These are phyloP conservation scores for Allobates femoralis DNA, from an alignment of 2,797 vertebrate species.

Conservation along the genomic window DNA sequence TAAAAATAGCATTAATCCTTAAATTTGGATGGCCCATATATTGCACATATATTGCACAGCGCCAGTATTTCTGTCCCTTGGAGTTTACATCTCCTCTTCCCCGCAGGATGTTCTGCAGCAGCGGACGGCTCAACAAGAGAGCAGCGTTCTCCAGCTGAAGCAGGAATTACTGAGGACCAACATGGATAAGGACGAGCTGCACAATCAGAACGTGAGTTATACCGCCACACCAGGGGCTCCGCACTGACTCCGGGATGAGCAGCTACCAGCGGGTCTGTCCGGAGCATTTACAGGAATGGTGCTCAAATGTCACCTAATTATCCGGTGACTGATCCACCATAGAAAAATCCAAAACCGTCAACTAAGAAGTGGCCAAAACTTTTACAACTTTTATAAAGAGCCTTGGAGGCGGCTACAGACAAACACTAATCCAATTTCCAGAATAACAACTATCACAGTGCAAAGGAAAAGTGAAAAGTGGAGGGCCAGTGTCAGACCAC, in stretches of 20 bases:
- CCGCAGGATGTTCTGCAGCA: slow-evolving; percentile 93
- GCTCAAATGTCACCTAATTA: too few relatives aligned
- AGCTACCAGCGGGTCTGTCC: too few relatives aligned
- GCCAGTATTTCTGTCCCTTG: not conserved
- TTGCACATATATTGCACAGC: too few relatives aligned
- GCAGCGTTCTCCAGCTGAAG: slow-evolving; percentile 93
- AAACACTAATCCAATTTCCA: too few relatives aligned
- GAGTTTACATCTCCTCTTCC: slow-evolving; percentile 2
- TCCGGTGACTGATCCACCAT: too few relatives aligned
- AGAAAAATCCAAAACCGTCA: too few relatives aligned
- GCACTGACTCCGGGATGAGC: not conserved
- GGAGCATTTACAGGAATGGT: too few relatives aligned
- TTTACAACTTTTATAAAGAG: too few relatives aligned
- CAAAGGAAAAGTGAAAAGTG: not conserved
- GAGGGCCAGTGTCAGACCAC: not conserved
- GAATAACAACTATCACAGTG: not conserved
- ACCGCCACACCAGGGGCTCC: not conserved
- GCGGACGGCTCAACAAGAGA: slow-evolving; percentile 88
- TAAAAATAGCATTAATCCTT: too few relatives aligned
- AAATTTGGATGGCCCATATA: too few relatives aligned
- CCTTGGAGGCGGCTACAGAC: too few relatives aligned
- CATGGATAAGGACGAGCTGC: slow-evolving; percentile 91
- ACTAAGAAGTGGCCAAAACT: too few relatives aligned
- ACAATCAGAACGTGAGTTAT: slow-evolving; percentile 88
- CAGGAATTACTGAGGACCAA: slow-evolving; percentile 90